phyloP scores from a whole-genome alignment of 2,888 invertebrate genomes.

The Dione vanillae region DNA sequence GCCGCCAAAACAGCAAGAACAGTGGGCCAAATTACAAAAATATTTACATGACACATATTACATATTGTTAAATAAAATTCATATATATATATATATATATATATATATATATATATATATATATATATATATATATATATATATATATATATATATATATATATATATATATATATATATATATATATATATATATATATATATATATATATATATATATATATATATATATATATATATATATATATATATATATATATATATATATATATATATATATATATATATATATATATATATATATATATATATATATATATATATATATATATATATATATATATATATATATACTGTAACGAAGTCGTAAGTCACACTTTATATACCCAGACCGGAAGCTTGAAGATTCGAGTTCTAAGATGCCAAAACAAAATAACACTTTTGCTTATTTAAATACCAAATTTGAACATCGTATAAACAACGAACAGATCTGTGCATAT shows the following conservation, averaged over 20 bases:
- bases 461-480: not conserved
- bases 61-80: not conserved
- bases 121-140: too few species aligned
- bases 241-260: too few species aligned
- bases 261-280: too few species aligned
- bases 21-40: conserved; percentile 41
- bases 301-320: not conserved
- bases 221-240: too few species aligned
- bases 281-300: too few species aligned
- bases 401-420: not conserved
- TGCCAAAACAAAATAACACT: not conserved
- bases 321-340: not conserved
- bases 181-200: too few species aligned
- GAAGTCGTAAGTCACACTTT: too few species aligned
- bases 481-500: not conserved
- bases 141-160: too few species aligned
- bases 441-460: conserved; percentile 3
- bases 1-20: conserved; percentile 44
- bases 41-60: not conserved
- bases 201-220: too few species aligned
- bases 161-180: too few species aligned
- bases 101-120: too few species aligned
- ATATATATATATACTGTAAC: not conserved
- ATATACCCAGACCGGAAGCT: not conserved
- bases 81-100: not conserved